Base-by-base conservation (phyloP, 2,113 vertebrate genomes). In the Heliornis fulica region DNA sequence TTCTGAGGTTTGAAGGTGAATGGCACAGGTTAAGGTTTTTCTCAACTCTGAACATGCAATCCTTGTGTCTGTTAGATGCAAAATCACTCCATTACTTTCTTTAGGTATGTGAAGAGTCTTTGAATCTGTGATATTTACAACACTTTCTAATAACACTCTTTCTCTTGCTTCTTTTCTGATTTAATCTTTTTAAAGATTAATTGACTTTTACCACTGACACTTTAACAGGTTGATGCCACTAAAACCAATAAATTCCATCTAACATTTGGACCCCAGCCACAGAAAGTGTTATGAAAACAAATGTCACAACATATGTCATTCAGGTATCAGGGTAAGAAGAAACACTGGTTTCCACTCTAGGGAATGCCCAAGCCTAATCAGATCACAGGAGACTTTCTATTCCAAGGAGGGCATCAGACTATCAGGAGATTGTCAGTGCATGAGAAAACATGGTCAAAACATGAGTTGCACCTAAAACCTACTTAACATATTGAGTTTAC, bases 221-320 rank as follows among this genome's bases (percentile, higher is more conserved):
- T 41, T 65, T 78, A 94, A 66, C 82, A 86, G 72, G 81, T 57
- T 91, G 89, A 93, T 94, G 90, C 76, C 94, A 95, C 76, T 79
- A 75, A 92, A 93, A 91, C 41, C 56, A 88, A 94, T 95, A 90
- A 91, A 83, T 87, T 84, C 43, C 34, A 87, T 78, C 65, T 41
- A 89, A 93, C 51, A 87, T 50, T 84, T 90, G 91, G 94, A 93
- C 40, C 59, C 50, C 10, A 83, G 94, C 90, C 94, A 94, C 4
- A 8, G 92, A 77, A 90, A 76, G 41, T 72, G 66, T 80, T 89
- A 95, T 90, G 95, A 94, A 94, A 96, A 89, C 91, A 66, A 94
- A 90, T 82, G 83, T 95, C 86, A 56, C 10, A 94, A 84, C 79
- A 89, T 72, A 89, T 95, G 91, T 83, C 72, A 36, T 84, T 90